phyloP scores from a whole-genome alignment of 64 coral and sea anemone genomes.

The Orbicella faveolata region DNA sequence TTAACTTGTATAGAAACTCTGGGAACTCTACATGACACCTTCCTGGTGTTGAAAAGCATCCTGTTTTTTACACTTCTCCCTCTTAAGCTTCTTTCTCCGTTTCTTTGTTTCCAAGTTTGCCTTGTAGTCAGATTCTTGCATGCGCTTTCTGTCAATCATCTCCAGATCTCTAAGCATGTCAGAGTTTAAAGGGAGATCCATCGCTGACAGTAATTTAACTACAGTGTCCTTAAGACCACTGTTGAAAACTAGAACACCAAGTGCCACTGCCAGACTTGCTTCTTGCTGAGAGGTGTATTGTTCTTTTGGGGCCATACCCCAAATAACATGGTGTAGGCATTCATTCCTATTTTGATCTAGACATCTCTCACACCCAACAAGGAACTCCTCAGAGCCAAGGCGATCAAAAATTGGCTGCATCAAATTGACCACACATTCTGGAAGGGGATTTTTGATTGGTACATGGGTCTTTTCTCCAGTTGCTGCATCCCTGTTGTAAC shows the following conservation, averaged over 20 bases:
- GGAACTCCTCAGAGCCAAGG: conserved; percentile 24
- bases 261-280: conserved; percentile 28
- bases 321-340: conserved; percentile 68
- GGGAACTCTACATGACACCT: conserved; percentile 60
- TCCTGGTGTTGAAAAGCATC: conserved; percentile 62
- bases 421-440: conserved; percentile 24
- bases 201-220: neutral
- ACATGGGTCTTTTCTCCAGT: neutral
- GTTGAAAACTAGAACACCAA: conserved; percentile 53
- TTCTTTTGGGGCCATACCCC: conserved; percentile 68
- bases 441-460: conserved; percentile 48
- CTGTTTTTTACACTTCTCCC: conserved; percentile 38
- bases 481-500: conserved; percentile 35
- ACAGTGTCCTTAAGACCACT: conserved; percentile 4
- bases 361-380: conserved; percentile 67
- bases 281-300: conserved; percentile 48
- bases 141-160: neutral
- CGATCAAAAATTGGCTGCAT: conserved; percentile 40
- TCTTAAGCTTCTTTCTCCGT: neutral
- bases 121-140: neutral
- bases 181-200: neutral
- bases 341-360: conserved; percentile 44
- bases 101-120: neutral
- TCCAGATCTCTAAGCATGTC: neutral
- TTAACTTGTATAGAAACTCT: conserved; percentile 14